Base-by-base conservation (phyloP, 2,888 invertebrate genomes). In the Eupithecia subfuscata region DNA sequence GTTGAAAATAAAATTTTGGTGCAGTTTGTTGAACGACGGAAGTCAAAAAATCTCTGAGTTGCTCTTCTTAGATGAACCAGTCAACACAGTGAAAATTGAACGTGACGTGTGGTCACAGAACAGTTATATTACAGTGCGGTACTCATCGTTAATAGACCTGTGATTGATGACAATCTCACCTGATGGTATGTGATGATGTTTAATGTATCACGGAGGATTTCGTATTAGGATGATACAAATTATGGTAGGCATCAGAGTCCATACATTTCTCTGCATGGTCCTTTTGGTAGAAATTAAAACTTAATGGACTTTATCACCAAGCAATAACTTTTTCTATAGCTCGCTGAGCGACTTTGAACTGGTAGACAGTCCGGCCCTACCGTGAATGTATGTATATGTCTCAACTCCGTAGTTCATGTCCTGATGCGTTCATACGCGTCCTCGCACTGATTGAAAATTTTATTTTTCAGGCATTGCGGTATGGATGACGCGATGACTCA, bases 1-100 rank as follows among this genome's bases (percentile, higher is more conserved):
- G 18, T 65, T 18, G 37, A 67, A 67, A n/a, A 67, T 67, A 37
- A 37, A 67, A 67, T 40, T 37, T 37, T 40, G 34, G 2, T 67
- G n/a, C 12, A 67, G 37, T 34, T 67, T 60, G 25, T 60, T 40
- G 65, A 37, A 65, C 37, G n/a, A n/a, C 9, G 22, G 37, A 22
- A n/a, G 37, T 40, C n/a, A 37, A 40, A 12, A 12, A n/a, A n/a
- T 67, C n/a, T 67, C 16, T 3, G 9, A 11, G 11, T 12, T 56
- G 25, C 6, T 56, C n/a, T n/a, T 52, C n/a, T 22, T 11, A 22
- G 22, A 22, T 56, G 11, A 56, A 56, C 52, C n/a, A n/a, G n/a
- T 48, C 48, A n/a, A 48, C n/a, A 18, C n/a, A 56, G 56, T 22
- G 11, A 22, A 56, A 22, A 56, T 11, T 56, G 8, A 56, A 56